Percentiles rank a stretch among this genome's conserved stretches.
phyloP scores from a whole-genome alignment of 2,113 vertebrate genomes.

The Hypomesus transpacificus region DNA sequence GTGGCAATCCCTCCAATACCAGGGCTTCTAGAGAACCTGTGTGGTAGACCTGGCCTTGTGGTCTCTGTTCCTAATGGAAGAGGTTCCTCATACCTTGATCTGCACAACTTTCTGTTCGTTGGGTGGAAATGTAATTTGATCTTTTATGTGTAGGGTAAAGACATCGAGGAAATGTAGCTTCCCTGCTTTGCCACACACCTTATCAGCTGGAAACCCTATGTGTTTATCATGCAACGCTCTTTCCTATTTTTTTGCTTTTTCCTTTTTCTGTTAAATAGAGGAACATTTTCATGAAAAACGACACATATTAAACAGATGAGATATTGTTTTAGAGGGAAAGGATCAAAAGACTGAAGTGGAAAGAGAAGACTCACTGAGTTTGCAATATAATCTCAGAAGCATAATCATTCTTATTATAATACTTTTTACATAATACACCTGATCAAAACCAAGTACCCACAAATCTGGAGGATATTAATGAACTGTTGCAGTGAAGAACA shows the following conservation, averaged over 20 bases:
- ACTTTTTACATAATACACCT: too few species aligned
- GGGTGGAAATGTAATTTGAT: constrained; percentile 65
- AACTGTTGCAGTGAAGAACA: too few species aligned
- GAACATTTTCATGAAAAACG: constrained; percentile 23
- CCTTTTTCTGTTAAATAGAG: constrained; percentile 55
- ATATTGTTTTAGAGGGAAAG: too few species aligned
- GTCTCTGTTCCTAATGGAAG: constrained; percentile 70
- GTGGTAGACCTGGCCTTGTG: constrained; percentile 46
- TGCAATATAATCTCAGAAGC: too few species aligned
- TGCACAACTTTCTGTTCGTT: constrained; percentile 55
- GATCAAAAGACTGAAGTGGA: too few species aligned
- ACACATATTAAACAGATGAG: too few species aligned
- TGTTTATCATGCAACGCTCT: constrained; percentile 47
- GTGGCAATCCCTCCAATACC: constrained; percentile 52
- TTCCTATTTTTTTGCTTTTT: constrained; percentile 40
- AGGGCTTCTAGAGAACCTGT: constrained; percentile 58
- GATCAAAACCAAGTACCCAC: too few species aligned
- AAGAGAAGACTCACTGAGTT: too few species aligned
- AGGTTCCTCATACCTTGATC: constrained; percentile 52
- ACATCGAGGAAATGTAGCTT: constrained; percentile 59
- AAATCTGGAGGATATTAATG: too few species aligned
- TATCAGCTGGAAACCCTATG: constrained; percentile 65
- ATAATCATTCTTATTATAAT: too few species aligned
- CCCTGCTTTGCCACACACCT: constrained; percentile 24
- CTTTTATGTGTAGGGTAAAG: constrained; percentile 52